phyloP scores from a whole-genome alignment of 1,140 invertebrate genomes.

The Streblospio benedicti region DNA sequence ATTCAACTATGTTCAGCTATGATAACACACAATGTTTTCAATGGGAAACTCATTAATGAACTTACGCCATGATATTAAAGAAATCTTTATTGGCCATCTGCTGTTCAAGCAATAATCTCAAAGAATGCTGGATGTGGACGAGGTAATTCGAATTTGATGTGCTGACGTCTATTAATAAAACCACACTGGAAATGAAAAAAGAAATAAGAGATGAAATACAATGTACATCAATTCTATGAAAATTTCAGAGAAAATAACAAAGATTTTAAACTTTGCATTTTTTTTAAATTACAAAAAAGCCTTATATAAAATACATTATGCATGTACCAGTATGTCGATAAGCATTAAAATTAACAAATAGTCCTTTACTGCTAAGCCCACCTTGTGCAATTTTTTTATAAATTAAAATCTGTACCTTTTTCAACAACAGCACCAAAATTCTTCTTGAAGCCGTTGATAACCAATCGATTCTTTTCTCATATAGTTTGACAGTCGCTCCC shows the following conservation, averaged over 20 bases:
- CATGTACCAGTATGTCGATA: not conserved
- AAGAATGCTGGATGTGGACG: conserved; percentile 46
- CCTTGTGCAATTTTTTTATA: too few relatives aligned
- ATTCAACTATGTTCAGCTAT: too few relatives aligned
- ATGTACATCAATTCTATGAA: too few relatives aligned
- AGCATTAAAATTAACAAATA: not conserved
- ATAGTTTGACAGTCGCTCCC: conserved; percentile 38
- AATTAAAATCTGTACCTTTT: too few relatives aligned
- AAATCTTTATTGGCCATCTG: conserved; percentile 45
- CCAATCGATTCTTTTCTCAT: conserved; percentile 45
- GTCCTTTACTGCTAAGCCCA: too few relatives aligned
- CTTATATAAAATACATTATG: not conserved
- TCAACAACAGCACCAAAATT: conserved; percentile 45
- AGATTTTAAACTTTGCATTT: not conserved
- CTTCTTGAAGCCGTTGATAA: conserved; percentile 40
- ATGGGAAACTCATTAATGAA: too few relatives aligned
- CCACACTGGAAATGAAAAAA: conserved; percentile 32
- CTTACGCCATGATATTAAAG: conserved; percentile 47
- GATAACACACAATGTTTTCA: not conserved
- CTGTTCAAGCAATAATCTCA: conserved; percentile 45
- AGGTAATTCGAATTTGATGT: conserved; percentile 44
- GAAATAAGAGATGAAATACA: too few relatives aligned
- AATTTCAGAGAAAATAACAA: not conserved
- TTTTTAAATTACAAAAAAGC: not conserved
- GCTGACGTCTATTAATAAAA: conserved; percentile 45